These are phyloP conservation scores for Didymodactylos carnosus DNA, from an alignment of 2,888 invertebrate species.

Conservation along the genomic window DNA sequence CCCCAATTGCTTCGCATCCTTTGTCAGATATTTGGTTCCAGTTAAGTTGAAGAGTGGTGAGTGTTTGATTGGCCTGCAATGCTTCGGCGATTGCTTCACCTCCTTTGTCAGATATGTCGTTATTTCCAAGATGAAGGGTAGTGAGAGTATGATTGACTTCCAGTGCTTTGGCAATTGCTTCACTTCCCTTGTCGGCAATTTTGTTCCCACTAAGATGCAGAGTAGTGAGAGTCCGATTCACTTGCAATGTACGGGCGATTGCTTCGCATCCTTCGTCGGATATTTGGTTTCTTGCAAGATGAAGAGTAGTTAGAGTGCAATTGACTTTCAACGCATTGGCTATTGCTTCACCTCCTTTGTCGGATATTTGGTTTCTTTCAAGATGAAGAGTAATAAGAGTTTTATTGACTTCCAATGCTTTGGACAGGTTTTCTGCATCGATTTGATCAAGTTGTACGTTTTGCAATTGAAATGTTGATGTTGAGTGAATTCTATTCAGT, in stretches of 20 bases:
- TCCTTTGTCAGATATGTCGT: no score
- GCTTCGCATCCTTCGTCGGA: neutral
- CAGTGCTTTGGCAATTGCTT: neutral
- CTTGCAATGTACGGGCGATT: neutral
- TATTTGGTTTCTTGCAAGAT: neutral
- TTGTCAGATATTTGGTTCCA: no score
- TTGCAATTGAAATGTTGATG: neutral
- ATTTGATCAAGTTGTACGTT: neutral
- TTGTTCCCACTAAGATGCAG: neutral
- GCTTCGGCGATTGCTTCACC: no score
- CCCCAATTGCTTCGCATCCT: no score
- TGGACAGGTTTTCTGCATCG: neutral
- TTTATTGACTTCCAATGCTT: neutral
- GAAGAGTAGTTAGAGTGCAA: neutral
- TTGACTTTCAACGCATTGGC: neutral
- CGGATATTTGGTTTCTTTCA: neutral
- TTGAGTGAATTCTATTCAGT: neutral
- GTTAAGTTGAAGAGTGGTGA: no score
- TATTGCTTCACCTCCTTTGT: neutral
- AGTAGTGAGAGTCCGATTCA: neutral
- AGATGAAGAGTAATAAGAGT: neutral
- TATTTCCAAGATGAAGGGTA: no score
- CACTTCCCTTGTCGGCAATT: neutral
- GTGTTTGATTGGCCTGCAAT: no score
- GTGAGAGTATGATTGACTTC: no score